These are phyloP conservation scores for Ageneiosus marmoratus DNA, from an alignment of 2,113 vertebrate genomes.

Conservation along the genomic window DNA sequence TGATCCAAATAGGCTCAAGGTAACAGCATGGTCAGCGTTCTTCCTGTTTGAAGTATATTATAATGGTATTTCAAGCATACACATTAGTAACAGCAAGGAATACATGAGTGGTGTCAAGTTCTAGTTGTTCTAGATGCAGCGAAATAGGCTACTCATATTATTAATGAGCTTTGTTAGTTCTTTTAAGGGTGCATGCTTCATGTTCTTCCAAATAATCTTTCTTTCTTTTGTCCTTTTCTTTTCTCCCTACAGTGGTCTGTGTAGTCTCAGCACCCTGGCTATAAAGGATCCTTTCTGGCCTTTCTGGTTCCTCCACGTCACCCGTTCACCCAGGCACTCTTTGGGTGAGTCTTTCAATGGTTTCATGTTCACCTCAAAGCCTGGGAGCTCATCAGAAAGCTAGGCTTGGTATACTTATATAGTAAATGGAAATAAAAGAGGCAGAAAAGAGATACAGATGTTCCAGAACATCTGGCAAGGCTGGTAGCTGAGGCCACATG, in stretches of 20 bases:
- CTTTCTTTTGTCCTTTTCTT: background rate
- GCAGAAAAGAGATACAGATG: background rate
- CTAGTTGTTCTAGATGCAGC: background rate
- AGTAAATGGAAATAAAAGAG: slow-evolving; percentile 6
- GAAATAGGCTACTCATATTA: background rate
- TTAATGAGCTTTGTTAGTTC: slow-evolving; percentile 14
- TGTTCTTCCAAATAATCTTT: background rate
- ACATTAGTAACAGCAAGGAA: background rate
- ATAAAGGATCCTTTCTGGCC: slow-evolving; percentile 27
- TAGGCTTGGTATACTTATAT: background rate
- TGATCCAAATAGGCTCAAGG: background rate
- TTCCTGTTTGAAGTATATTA: no score
- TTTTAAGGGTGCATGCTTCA: background rate
- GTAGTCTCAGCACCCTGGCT: slow-evolving; percentile 48
- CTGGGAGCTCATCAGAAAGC: background rate
- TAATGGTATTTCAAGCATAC: background rate
- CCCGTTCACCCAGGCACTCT: background rate
- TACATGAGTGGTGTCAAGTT: background rate
- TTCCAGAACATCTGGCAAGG: slow-evolving; percentile 28
- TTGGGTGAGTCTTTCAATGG: slow-evolving; percentile 35
- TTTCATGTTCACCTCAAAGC: background rate
- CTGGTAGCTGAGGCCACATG: slow-evolving; percentile 16
- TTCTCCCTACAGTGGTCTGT: slow-evolving; percentile 45
- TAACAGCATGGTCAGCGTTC: background rate
- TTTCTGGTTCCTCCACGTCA: slow-evolving; percentile 9